Conservation (phyloP, 2,113 vertebrate genomes). For the Paramisgurnus dabryanus region DNA sequence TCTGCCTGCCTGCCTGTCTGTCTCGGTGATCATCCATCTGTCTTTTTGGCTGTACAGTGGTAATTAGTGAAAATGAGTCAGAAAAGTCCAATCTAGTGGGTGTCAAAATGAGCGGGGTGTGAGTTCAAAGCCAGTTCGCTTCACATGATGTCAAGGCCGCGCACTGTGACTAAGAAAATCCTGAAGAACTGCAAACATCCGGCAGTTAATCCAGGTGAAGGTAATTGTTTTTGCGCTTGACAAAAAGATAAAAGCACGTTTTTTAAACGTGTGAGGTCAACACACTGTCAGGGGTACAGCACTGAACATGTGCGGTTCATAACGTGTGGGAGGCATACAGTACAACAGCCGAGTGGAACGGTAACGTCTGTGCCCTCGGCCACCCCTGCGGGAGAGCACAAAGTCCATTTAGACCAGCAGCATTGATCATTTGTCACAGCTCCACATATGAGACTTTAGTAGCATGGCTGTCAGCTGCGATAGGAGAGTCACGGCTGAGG, state of each 20-base stretch:
- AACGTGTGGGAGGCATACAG: not conserved
- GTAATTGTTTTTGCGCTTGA: constrained; percentile 29
- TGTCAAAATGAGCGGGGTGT: not conserved
- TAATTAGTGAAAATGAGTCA: not conserved
- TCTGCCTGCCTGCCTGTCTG: not conserved
- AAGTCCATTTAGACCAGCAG: constrained; percentile 39
- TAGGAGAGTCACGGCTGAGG: constrained; percentile 17
- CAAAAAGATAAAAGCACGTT: not conserved
- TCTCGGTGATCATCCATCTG: not conserved
- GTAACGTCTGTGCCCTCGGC: not conserved
- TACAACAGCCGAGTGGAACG: not conserved
- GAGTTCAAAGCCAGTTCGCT: constrained; percentile 45
- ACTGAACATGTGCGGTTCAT: not conserved
- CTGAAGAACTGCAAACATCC: not conserved
- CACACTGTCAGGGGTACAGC: not conserved
- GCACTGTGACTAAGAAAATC: constrained; percentile 14
- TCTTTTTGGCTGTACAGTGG: not conserved
- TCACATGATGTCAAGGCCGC: constrained; percentile 24
- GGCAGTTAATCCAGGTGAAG: constrained; percentile 13
- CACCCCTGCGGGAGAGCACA: constrained; percentile 14
- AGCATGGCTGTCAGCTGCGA: constrained; percentile 28
- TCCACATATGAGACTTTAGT: constrained; percentile 38
- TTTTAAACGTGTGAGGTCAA: not conserved
- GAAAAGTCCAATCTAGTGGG: not conserved
- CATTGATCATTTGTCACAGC: constrained; percentile 51